Base-by-base conservation (phyloP, 2,888 invertebrate species). In the Drymonia ruficornis region DNA sequence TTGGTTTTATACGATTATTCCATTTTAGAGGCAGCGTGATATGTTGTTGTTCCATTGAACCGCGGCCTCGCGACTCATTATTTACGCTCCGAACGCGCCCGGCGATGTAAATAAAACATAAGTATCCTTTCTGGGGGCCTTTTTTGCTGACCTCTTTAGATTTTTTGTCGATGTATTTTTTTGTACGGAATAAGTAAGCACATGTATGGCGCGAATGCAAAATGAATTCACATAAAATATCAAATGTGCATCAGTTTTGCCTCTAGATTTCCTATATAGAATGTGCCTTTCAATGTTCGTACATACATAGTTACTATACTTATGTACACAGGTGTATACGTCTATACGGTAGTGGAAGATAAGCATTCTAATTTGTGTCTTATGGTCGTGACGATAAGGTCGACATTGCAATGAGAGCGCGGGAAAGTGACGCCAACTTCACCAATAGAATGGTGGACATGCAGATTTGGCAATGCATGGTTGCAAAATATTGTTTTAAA, bases 61-160 rank as follows among this genome's bases (percentile, higher is more conserved):
- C 74, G 81, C 80, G 70, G 79, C 81, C 81, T 84, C 82, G 83
- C 88, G 83, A 78, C 77, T 82, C 76, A 63, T 76, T 84, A 80
- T 81, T 80, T 75, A 75, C 84, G 82, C 81, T 81, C 80, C 67
- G 77, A 80, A 84, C 87, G 74, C 69, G 68, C 78, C 85, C 81
- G 76, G 87, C 91, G 83, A 91, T 91, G 92, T 91, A 92, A 91
- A 91, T 91, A 91, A 89, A 89, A 86, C 84, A 72, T 74, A 78
- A 70, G 76, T 76, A 77, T 78, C 72, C 72, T 81, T 82, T 80
- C 59, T 2, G 72, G 77, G 82, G 84, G 86, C 83, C 84, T 89
- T 85, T 86, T 83, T 83, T 88, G 75, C 81, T 85, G 86, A 84
- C 83, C 84, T 86, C 81, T 70, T 80, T 77, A 60, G 59, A 67